These are phyloP conservation scores for Sphaerophoria rueppellii DNA, from an alignment of 2,888 invertebrate species.

Conservation along the genomic window DNA sequence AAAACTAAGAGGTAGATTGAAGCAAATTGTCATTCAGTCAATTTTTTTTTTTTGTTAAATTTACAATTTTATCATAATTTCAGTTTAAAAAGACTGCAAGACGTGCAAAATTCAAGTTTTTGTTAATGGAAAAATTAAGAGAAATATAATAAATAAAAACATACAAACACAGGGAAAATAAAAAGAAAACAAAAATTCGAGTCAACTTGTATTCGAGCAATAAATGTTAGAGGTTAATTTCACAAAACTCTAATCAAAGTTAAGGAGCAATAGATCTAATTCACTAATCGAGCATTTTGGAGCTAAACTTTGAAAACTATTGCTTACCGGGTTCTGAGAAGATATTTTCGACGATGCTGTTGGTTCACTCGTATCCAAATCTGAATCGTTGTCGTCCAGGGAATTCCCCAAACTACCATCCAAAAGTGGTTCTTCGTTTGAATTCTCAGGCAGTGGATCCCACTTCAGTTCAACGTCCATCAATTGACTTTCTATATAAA, in stretches of 20 bases:
- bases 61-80: too few species aligned
- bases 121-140: not conserved
- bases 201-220: not conserved
- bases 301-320: conserved; percentile 78
- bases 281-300: conserved; percentile 84
- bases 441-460: conserved; percentile 84
- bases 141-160: not conserved
- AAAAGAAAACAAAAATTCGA: not conserved
- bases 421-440: conserved; percentile 76
- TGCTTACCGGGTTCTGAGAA: conserved; percentile 82
- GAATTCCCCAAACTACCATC: conserved; percentile 75
- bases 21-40: conserved; percentile 22
- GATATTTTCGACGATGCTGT: conserved; percentile 74
- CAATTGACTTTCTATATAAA: conserved; percentile 82
- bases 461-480: conserved; percentile 84
- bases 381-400: conserved; percentile 66
- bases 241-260: conserved; percentile 41
- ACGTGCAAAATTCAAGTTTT: too few species aligned
- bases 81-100: too few species aligned
- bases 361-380: conserved; percentile 77
- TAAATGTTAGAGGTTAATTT: conserved; percentile 16
- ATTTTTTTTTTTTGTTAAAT: not conserved
- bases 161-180: not conserved
- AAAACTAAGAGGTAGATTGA: conserved; percentile 46
- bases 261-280: conserved; percentile 77